Base-by-base conservation (phyloP, 2,113 vertebrate species). In the human (Homo sapiens) region DNA sequence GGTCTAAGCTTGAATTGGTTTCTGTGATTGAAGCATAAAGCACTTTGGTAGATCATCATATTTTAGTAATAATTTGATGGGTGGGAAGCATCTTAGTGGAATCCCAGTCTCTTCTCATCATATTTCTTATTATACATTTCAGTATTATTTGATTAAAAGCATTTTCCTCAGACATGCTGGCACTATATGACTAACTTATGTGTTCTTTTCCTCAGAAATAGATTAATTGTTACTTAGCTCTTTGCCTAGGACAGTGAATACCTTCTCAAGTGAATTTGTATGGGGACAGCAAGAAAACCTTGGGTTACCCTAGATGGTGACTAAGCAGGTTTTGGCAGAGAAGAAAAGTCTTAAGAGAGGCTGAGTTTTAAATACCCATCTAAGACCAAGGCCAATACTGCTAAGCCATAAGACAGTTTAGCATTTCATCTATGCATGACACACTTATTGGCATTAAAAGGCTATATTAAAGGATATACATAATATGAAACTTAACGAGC, bases 401-500 rank as follows among this genome's bases (percentile, higher is more conserved):
- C 92, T 87, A 85, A 93, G 12, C 72, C 35, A 13, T 27, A 80
- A 85, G 13, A 40, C 27, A 75, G 55, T 18, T 6, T 75, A 80
- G 50, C 35, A 75, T 98, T 98, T 97, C 66, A 91, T 89, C 90
- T 94, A 59, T 14, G 9, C 35, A 70, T 93, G 2, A 94, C 30
- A 25, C 90, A 89, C 1, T 89, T 94, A 84, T 20, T 82, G 92
- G 14, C 85, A 8, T 80, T 72, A 92, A 52, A 85, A 17, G 17
- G n/a, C 55, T 95, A 61, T 48, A 78, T 97, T 45, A 93, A 97
- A 96, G 61, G 81, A 79, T 83, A 83, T 52, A 22, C 0, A 7
- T 61, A 43, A 98, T 97, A 76, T 61, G 81, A 96, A 96, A 25
- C 52, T 94, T 96, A 76, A 97, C 83, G 48, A 68, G 64, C 96